Percentiles rank a stretch among this genome's conserved stretches.
phyloP scores from a whole-genome alignment of 2,888 invertebrate species.

The Cylindroiulus punctatus region DNA sequence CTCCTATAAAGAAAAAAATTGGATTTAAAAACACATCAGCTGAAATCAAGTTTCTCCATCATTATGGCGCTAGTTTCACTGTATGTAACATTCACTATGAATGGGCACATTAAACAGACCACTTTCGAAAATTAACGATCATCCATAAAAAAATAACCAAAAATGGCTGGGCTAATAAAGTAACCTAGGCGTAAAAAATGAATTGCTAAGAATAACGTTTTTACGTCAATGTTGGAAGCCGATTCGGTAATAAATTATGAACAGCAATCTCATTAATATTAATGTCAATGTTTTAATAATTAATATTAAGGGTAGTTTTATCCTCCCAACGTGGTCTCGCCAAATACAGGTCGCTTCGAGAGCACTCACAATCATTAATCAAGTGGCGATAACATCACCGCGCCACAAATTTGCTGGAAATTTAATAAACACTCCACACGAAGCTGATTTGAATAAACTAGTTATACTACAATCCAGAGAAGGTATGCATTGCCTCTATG shows the following conservation, averaged over 20 bases:
- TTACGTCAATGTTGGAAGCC: not conserved
- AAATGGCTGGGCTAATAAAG: not conserved
- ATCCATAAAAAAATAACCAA: not conserved
- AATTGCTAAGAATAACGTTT: not conserved
- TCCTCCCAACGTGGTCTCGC: not conserved
- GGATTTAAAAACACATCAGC: too few relatives aligned
- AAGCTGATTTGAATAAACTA: not conserved
- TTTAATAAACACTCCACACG: not conserved
- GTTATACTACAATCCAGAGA: too few relatives aligned
- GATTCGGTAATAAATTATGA: not conserved
- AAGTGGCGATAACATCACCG: not conserved
- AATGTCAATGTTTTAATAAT: not conserved
- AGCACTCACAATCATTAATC: not conserved
- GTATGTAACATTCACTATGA: too few relatives aligned
- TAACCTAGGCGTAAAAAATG: not conserved
- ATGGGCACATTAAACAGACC: not conserved
- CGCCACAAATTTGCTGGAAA: not conserved
- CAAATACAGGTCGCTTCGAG: not conserved
- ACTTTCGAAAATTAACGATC: too few relatives aligned
- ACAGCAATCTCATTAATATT: not conserved
- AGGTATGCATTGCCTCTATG: too few relatives aligned
- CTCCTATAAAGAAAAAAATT: constrained; percentile 63
- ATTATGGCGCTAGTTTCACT: too few relatives aligned
- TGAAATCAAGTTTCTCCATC: too few relatives aligned
- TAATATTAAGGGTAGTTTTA: not conserved